Evolutionary conservation across 64 coral and sea anemone species (phyloP).

Genomic region (Cladopsammia gracilis): DNA sequence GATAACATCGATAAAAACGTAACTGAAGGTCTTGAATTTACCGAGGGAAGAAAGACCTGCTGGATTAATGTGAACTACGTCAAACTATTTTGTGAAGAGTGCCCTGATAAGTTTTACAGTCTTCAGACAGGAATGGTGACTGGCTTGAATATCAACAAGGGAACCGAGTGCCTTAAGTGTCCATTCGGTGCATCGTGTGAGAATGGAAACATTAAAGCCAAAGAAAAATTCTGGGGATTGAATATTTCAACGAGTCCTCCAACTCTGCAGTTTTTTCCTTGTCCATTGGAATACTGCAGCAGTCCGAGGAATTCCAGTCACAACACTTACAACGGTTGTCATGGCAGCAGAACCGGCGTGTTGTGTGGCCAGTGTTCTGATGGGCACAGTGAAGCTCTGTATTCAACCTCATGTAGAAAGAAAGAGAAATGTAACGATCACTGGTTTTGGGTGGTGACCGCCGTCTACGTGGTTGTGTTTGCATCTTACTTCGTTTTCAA

Average conservation of each 20-base stretch:
- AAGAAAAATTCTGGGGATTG: constrained; percentile 55
- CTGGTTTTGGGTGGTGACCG: constrained; percentile 39
- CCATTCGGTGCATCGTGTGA: constrained; percentile 56
- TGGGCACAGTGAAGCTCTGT: constrained; percentile 53
- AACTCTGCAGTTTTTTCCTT: constrained; percentile 40
- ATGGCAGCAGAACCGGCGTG: constrained; percentile 43
- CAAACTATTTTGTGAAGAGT: constrained; percentile 36
- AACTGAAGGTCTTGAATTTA: background rate
- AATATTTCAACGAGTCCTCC: background rate
- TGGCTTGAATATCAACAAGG: background rate
- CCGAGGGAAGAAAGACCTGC: background rate
- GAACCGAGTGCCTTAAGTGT: constrained; percentile 56
- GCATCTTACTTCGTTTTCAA: constrained; percentile 9
- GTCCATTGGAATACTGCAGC: constrained; percentile 62
- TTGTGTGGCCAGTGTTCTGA: constrained; percentile 61
- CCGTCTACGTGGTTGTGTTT: constrained; percentile 10
- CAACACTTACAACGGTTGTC: constrained; percentile 36
- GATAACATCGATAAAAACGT: background rate
- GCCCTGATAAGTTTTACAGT: constrained; percentile 30
- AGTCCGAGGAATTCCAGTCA: background rate
- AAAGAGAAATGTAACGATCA: constrained; percentile 54
- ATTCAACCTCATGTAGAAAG: constrained; percentile 74
- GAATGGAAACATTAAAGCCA: background rate
- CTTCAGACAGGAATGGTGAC: constrained; percentile 19
- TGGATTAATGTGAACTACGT: constrained; percentile 20